Percentiles rank a stretch among this genome's conserved stretches.
Evolutionary conservation across 2,888 invertebrate genomes (phyloP).

Genomic region (Altica lythri): DNA sequence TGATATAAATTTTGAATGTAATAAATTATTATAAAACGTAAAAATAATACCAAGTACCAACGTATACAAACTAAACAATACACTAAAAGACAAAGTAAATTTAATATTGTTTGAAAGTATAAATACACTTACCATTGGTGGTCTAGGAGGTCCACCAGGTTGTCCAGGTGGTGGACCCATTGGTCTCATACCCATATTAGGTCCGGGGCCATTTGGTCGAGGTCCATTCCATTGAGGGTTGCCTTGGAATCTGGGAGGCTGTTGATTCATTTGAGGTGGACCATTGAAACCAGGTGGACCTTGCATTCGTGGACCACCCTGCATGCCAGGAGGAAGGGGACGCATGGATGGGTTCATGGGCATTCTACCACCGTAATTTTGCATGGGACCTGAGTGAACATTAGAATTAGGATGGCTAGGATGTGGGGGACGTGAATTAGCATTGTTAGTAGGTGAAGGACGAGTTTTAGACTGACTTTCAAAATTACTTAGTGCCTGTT

Average conservation of each 20-base stretch:
- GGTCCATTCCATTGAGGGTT: constrained; percentile 63
- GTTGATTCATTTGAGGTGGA: constrained; percentile 60
- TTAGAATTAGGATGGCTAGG: constrained; percentile 65
- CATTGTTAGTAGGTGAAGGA: constrained; percentile 76
- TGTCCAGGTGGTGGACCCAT: constrained; percentile 64
- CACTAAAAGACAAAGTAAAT: too few species aligned
- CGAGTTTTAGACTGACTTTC: constrained; percentile 92
- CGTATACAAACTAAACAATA: too few species aligned
- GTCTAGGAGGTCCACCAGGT: constrained; percentile 64
- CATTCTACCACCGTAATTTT: constrained; percentile 62
- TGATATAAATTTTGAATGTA: too few species aligned
- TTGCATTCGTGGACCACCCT: constrained; percentile 63
- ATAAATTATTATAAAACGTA: too few species aligned
- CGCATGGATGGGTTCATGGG: constrained; percentile 58
- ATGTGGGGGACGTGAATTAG: constrained; percentile 63
- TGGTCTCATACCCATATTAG: constrained; percentile 58
- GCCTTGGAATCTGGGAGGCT: constrained; percentile 64
- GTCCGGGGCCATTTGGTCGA: constrained; percentile 61
- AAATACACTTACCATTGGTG: constrained; percentile 61
- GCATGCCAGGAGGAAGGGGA: constrained; percentile 63
- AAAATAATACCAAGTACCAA: too few species aligned
- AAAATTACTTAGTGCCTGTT: constrained; percentile 84
- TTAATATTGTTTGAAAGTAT: neutral
- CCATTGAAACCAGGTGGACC: constrained; percentile 66
- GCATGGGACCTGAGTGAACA: constrained; percentile 62